Evolutionary conservation across 1,140 invertebrate species (phyloP).

Genomic region (Nylanderia fulva): DNA sequence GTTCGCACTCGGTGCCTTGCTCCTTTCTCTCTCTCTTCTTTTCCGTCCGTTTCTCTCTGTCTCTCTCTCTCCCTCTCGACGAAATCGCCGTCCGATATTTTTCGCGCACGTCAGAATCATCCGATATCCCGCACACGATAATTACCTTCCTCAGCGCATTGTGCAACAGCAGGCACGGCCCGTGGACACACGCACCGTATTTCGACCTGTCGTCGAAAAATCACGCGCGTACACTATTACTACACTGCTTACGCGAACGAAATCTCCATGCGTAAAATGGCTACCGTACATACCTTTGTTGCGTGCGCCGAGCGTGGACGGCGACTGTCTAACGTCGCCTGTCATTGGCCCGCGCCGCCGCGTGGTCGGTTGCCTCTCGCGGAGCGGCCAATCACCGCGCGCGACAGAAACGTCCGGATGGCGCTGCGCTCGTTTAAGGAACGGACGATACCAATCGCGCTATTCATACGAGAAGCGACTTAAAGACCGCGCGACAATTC

Average conservation of each 20-base stretch:
- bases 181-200: not conserved
- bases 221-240: constrained; percentile 24
- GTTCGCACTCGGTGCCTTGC: constrained; percentile 17
- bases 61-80: not conserved
- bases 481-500: no score
- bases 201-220: not conserved
- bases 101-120: not conserved
- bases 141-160: constrained; percentile 73
- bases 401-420: not conserved
- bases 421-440: not conserved
- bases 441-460: no score
- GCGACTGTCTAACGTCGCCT: not conserved
- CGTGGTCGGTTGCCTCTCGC: not conserved
- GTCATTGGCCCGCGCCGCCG: not conserved
- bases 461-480: no score
- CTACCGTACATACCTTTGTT: not conserved
- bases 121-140: constrained; percentile 37
- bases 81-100: not conserved
- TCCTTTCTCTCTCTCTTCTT: no score
- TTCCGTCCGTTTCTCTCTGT: no score
- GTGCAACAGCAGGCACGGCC: constrained; percentile 43
- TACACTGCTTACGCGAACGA: constrained; percentile 20
- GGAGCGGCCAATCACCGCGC: not conserved
- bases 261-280: constrained; percentile 39
- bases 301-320: no score